phyloP scores from a whole-genome alignment of 2,888 invertebrate species.

The Dicyrtomina minuta region DNA sequence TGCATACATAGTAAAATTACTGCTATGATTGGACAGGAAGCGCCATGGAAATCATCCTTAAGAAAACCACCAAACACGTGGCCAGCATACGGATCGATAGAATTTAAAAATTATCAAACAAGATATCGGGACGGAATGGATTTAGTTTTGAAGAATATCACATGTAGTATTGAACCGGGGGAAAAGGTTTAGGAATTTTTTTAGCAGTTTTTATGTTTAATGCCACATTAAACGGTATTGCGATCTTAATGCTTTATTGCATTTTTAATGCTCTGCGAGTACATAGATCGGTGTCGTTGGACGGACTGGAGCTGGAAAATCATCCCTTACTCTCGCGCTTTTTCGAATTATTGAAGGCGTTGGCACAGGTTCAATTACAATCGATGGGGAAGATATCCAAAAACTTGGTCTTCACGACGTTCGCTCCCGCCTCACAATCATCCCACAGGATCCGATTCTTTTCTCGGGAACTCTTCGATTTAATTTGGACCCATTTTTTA shows the following conservation, averaged over 20 bases:
- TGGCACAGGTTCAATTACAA: no score
- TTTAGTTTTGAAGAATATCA: conserved; percentile 58
- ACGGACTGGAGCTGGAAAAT: conserved; percentile 61
- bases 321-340: no score
- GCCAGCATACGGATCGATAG: no score
- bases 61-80: conserved; percentile 54
- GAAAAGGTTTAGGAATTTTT: conserved; percentile 58
- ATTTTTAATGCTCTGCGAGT: background rate
- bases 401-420: no score
- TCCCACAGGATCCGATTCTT: no score
- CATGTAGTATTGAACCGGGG: conserved; percentile 56
- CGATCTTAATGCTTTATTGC: background rate
- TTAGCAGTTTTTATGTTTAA: no score
- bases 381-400: no score
- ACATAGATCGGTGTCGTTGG: conserved; percentile 62
- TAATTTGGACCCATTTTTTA: no score
- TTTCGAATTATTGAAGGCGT: no score
- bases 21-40: conserved; percentile 51
- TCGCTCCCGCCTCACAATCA: no score
- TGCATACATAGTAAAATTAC: background rate
- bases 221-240: background rate
- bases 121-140: conserved; percentile 59
- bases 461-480: no score
- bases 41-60: conserved; percentile 51
- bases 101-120: conserved; percentile 57